A percentile compares a stretch with the other conserved stretches of the same genome.
These are phyloP conservation scores for Rhodeus uyekii DNA, from an alignment of 2,797 vertebrate species.

Conservation along the genomic window DNA sequence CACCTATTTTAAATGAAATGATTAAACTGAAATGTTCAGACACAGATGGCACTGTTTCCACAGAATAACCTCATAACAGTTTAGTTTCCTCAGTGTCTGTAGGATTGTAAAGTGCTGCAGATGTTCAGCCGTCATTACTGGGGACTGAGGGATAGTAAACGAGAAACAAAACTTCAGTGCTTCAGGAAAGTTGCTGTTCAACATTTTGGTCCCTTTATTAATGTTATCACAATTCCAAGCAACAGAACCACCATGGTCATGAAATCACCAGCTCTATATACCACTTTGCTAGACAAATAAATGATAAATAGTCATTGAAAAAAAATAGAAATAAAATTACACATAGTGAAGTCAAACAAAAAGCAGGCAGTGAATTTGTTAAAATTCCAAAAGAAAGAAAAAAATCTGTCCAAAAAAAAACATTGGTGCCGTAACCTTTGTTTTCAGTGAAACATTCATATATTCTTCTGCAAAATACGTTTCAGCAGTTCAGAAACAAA, in stretches of 20 bases:
- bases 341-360: slow-evolving; percentile 42
- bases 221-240: slow-evolving; percentile 81
- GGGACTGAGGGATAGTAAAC: background rate
- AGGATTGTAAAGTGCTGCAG: background rate
- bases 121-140: slow-evolving; percentile 4
- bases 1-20: background rate
- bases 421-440: slow-evolving; percentile 26
- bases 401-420: slow-evolving; percentile 5
- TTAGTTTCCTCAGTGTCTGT: background rate
- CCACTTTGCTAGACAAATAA: slow-evolving; percentile 72
- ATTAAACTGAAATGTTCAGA: background rate
- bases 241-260: slow-evolving; percentile 81
- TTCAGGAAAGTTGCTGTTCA: slow-evolving; percentile 46
- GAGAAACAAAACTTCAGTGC: background rate
- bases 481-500: slow-evolving; percentile 34
- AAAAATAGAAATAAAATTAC: slow-evolving; percentile 58
- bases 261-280: slow-evolving; percentile 77
- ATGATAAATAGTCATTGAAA: slow-evolving; percentile 52
- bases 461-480: slow-evolving; percentile 24
- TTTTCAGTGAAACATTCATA: slow-evolving; percentile 44
- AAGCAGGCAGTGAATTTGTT: slow-evolving; percentile 48
- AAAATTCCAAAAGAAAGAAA: slow-evolving; percentile 46
- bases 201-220: slow-evolving; percentile 84
- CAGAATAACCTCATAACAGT: background rate
- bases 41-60: background rate